Percentiles rank a stretch among this genome's conserved stretches.
phyloP scores from a whole-genome alignment of 2,888 invertebrate genomes.

The Allolobophora icterica region DNA sequence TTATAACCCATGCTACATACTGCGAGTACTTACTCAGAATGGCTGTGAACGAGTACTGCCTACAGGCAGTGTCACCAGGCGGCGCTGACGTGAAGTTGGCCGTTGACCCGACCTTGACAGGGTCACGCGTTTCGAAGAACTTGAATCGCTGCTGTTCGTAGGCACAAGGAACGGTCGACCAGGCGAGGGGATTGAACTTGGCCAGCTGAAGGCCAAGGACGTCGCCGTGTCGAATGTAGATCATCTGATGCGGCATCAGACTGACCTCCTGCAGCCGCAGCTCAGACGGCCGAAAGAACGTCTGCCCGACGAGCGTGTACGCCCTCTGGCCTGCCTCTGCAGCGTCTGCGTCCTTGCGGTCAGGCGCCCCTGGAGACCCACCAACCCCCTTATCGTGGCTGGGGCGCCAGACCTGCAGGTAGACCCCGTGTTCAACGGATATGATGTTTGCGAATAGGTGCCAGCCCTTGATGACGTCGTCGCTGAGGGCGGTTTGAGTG shows the following conservation, averaged over 20 bases:
- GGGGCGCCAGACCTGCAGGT: constrained; percentile 45
- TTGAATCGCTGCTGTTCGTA: constrained; percentile 38
- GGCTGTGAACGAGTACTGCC: constrained; percentile 50
- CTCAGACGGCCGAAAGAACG: constrained; percentile 45
- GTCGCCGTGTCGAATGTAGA: constrained; percentile 44
- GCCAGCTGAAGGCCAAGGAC: constrained; percentile 47
- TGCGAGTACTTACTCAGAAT: constrained; percentile 48
- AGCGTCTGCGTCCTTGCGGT: constrained; percentile 13
- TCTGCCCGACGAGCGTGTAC: constrained; percentile 48
- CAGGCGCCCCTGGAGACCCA: neutral
- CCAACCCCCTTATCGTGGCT: neutral
- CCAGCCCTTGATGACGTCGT: constrained; percentile 48
- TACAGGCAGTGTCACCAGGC: constrained; percentile 43
- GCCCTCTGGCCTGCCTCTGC: constrained; percentile 25
- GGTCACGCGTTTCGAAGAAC: constrained; percentile 10
- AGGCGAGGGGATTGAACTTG: constrained; percentile 44
- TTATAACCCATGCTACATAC: no score
- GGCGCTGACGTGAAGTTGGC: constrained; percentile 39
- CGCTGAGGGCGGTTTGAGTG: constrained; percentile 45
- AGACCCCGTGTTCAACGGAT: constrained; percentile 47
- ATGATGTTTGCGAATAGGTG: constrained; percentile 48
- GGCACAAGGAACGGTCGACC: constrained; percentile 48
- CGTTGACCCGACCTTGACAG: constrained; percentile 40
- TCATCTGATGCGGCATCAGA: constrained; percentile 33
- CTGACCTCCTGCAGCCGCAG: constrained; percentile 46